Evolutionary conservation across 2,888 invertebrate species (phyloP), one percentile per base, ranked within the genome.

Genomic region (Halictus ligatus): DNA sequence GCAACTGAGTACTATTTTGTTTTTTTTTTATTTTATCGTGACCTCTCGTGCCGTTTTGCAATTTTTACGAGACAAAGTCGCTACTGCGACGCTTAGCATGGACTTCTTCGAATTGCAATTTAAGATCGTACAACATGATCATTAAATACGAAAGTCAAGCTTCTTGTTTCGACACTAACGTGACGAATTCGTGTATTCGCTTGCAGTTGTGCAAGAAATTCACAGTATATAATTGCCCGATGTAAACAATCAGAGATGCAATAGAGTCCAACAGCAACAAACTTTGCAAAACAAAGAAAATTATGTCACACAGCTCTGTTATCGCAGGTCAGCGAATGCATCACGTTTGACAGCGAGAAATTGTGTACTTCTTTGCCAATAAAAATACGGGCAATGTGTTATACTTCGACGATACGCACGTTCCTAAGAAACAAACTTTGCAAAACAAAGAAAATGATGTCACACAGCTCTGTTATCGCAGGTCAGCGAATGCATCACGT

Each of bases 241-340:
- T 18, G 8, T 4, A 69, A 69, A 21, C 69, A 69, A 8, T 40
- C 40, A 1, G 1, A n/a, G 40, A 8, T 21, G 35, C 10, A 40
- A 69, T 21, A 40, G 10, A 21, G 21, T 4, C 10, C 10, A 10
- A n/a, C 21, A 10, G 21, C 18, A 40, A 40, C 4, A 12, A 29
- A 40, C 10, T 21, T 40, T 40, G 69, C 21, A 40, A 69, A 35
- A 40, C 40, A 12, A 40, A 69, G 10, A 40, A 35, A 69, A 1
- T 21, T 18, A 29, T 15, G 73, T 73, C 13, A 46, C 46, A 8
- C 25, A 15, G 35, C 8, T 43, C 48, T 50, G 29, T 50, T 50
- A 29, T 48, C 73, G 25, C 73, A 29, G 50, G 29, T 73, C 25
- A 48, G 73, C 73, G 48, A 73, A 73, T 73, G 18, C 10, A 18